Evolutionary conservation across 2,113 vertebrate species (phyloP).

Genomic region (Syngnathoides biaculeatus): DNA sequence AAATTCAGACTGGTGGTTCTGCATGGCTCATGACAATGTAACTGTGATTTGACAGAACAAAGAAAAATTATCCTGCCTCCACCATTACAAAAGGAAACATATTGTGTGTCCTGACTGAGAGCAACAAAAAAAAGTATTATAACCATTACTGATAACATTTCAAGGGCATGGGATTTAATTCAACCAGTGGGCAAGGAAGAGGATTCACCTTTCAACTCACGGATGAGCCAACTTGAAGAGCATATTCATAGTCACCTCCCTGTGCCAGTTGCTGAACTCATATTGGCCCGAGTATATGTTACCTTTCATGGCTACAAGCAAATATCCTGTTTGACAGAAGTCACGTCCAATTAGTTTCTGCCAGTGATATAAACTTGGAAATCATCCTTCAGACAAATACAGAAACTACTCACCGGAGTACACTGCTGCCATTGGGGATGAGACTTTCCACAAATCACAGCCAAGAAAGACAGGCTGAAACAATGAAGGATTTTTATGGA

Average conservation of each 20-base stretch:
- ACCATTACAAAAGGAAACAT: neutral
- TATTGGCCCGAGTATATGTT: neutral
- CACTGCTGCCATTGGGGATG: constrained; percentile 41
- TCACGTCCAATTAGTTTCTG: constrained; percentile 21
- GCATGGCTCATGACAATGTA: neutral
- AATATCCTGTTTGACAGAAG: constrained; percentile 16
- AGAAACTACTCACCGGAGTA: constrained; percentile 19
- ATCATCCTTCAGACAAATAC: constrained; percentile 28
- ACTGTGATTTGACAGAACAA: neutral
- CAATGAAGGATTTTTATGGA: constrained; percentile 46
- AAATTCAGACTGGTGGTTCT: neutral
- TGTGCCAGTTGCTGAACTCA: neutral
- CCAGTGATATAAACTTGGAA: constrained; percentile 21
- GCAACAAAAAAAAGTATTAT: neutral
- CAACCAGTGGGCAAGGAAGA: constrained; percentile 19
- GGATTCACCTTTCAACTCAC: constrained; percentile 8
- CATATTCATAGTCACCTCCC: constrained; percentile 21
- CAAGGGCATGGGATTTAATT: constrained; percentile 6
- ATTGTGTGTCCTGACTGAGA: neutral
- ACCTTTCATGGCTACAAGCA: neutral
- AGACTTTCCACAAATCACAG: constrained; percentile 59
- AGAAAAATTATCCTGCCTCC: neutral
- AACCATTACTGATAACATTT: neutral
- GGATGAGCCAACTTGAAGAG: constrained; percentile 12
- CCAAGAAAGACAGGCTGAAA: constrained; percentile 48